Percentiles rank a stretch among this genome's conserved stretches.
Conservation (phyloP, 2,888 invertebrate genomes). For the Chrysomela aeneicollis region DNA sequence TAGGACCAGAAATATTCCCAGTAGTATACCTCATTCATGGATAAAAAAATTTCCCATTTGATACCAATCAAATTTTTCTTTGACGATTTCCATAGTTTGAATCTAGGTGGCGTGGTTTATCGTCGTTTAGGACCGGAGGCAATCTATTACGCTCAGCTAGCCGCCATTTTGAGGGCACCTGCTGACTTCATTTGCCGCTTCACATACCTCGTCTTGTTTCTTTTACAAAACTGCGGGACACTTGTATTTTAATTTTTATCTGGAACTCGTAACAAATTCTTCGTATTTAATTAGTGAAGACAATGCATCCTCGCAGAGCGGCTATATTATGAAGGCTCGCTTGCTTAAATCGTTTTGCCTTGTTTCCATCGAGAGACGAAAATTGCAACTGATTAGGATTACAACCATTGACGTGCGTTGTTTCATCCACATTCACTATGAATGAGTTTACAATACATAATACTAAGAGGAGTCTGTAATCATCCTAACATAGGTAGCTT, state of each 20-base stretch:
- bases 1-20: too few species aligned
- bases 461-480: too few species aligned
- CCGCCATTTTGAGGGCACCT: slow-evolving; percentile 57
- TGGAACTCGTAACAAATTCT: slow-evolving; percentile 35
- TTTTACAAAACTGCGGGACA: slow-evolving; percentile 52
- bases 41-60: too few species aligned
- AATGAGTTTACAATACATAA: too few species aligned
- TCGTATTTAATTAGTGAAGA: slow-evolving; percentile 37
- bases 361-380: slow-evolving; percentile 15
- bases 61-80: too few species aligned
- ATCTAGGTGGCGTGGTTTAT: background rate
- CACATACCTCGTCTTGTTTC: slow-evolving; percentile 43
- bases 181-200: slow-evolving; percentile 55
- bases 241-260: slow-evolving; percentile 46
- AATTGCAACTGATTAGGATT: slow-evolving; percentile 1
- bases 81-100: background rate
- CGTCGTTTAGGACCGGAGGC: slow-evolving; percentile 1
- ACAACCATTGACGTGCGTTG: background rate
- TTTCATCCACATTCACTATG: background rate
- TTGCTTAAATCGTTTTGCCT: background rate
- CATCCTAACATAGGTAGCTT: too few species aligned
- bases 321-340: background rate
- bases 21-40: too few species aligned
- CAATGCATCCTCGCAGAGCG: slow-evolving; percentile 24
- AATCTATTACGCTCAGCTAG: slow-evolving; percentile 5